These are phyloP conservation scores for Rhagonycha lutea DNA, from an alignment of 2,888 invertebrate species.

Conservation along the genomic window DNA sequence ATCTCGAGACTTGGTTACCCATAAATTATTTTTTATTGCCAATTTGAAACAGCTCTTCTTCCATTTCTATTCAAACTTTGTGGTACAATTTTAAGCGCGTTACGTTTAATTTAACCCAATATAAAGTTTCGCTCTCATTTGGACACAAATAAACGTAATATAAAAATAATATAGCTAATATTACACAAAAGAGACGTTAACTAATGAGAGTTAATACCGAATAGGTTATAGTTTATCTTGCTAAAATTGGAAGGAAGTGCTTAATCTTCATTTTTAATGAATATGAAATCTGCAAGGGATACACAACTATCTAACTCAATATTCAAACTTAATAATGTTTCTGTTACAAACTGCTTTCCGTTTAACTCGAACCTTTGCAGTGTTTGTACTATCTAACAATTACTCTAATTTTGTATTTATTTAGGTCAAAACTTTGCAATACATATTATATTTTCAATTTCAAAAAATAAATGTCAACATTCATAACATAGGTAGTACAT, in stretches of 20 bases:
- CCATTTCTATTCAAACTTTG: background rate
- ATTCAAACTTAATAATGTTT: constrained; percentile 2
- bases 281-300: background rate
- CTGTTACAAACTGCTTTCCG: constrained; percentile 7
- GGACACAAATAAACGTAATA: no score
- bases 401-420: background rate
- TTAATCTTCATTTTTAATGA: constrained; percentile 4
- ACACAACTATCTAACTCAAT: constrained; percentile 7
- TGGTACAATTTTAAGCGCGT: background rate
- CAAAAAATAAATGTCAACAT: no score
- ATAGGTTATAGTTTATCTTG: background rate
- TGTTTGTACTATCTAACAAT: background rate
- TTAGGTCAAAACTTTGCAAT: background rate
- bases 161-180: background rate
- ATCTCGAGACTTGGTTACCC: background rate
- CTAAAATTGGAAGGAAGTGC: constrained; percentile 4
- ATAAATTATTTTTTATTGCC: background rate
- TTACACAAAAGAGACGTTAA: background rate
- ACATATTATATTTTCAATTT: no score
- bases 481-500: no score
- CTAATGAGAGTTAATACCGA: background rate
- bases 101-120: background rate
- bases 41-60: background rate
- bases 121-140: background rate
- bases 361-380: constrained; percentile 2